Evolutionary conservation across 2,113 vertebrate species (phyloP).

Genomic region (Rhinogobius similis): DNA sequence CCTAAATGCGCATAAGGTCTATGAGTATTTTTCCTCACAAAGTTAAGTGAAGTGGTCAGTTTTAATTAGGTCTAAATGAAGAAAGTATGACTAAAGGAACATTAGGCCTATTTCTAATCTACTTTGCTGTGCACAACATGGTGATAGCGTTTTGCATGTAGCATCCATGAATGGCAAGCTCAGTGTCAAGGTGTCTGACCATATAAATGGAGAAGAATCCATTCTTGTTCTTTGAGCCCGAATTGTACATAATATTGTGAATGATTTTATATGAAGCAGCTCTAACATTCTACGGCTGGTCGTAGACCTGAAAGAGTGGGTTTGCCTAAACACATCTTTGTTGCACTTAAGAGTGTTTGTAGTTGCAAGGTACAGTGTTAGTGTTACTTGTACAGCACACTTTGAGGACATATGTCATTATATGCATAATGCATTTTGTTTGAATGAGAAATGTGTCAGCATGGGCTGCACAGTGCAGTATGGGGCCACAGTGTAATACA

Average conservation of each 20-base stretch:
- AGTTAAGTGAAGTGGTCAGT: neutral
- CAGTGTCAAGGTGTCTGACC: neutral
- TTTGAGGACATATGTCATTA: conserved; percentile 1
- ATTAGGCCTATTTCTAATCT: too few relatives aligned
- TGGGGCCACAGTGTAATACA: conserved; percentile 24
- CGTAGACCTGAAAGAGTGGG: neutral
- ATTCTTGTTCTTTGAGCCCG: neutral
- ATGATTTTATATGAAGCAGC: neutral
- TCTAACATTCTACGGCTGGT: neutral
- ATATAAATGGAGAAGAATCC: neutral
- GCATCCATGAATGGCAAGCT: too few relatives aligned
- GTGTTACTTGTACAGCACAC: neutral
- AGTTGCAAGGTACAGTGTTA: neutral
- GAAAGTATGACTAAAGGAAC: neutral
- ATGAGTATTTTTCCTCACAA: neutral
- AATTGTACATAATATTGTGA: neutral
- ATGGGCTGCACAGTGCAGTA: conserved; percentile 5
- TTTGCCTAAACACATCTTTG: neutral
- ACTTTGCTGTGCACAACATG: too few relatives aligned
- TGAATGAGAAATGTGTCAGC: neutral
- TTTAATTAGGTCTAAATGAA: neutral
- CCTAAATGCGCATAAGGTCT: neutral
- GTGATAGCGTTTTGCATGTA: neutral
- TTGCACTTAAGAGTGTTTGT: too few relatives aligned
- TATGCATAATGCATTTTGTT: conserved; percentile 6